Evolutionary conservation across 53 echinoderm and acorn worm species (phyloP), one percentile per base, ranked within the genome.

Genomic region (Henricia sp.): DNA sequence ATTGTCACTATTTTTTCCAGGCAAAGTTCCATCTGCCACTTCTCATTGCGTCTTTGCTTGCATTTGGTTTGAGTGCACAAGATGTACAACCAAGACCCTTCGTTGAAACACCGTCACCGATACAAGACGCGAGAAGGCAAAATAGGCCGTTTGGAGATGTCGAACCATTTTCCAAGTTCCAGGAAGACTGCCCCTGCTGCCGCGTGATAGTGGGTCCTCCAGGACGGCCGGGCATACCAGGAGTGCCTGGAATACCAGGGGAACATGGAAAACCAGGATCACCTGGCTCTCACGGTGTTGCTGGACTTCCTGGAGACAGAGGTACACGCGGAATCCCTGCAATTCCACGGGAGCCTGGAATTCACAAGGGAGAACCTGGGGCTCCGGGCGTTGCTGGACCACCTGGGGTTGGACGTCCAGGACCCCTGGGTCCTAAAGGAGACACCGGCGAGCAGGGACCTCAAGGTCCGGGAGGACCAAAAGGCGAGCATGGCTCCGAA

Each of bases 281-380:
- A 2, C 1, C 46, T 68, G 77, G 77, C 9, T 30, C 9, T 14
- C 59, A 60, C 17, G 77, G 77, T 1, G 77, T n/a, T n/a, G 19
- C 41, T 28, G 77, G 77, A 77, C 77, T 62, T 0, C 20, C 77
- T 2, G 53, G 72, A 16, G 27, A 46, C 26, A 37, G 21, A 17
- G 70, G 70, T 2, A 19, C 10, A 39, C n/a, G 37, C 13, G 70
- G 60, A 38, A 37, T 1, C 1, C 57, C 56, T 3, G 76, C 63
- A 2, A 43, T 46, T 38, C 78, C 78, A 6, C 63, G 80, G 1
- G 24, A 44, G 6, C 77, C 77, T 25, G 77, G 77, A n/a, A 42
- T 48, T 19, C 77, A 17, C 25, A 59, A 41, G 0, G 80, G 72
- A 16, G 27, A n/a, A 0, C n/a, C 13, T 20, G 53, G 53, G n/a